A percentile compares a stretch with the other conserved stretches of the same genome.
Conservation (phyloP, 23 tunicate genomes). For the Botrylloides violaceus region DNA sequence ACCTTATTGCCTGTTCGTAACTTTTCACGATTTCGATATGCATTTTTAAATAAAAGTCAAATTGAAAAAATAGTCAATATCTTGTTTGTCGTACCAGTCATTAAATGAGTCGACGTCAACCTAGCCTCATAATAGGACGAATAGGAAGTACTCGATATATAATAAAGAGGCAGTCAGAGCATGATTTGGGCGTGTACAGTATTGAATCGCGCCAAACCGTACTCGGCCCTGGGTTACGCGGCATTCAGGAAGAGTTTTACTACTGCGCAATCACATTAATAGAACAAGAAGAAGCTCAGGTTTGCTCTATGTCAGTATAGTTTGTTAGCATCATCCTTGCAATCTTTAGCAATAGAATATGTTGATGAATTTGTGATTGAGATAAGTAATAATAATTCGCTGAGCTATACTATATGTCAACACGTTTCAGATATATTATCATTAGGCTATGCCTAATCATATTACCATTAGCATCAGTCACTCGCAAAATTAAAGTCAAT, state of each 20-base stretch:
- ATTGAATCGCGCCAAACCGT: not conserved
- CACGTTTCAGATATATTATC: not conserved
- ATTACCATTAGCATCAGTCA: not conserved
- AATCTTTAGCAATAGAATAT: too few species aligned
- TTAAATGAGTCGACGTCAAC: slow-evolving; percentile 28
- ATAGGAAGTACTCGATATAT: slow-evolving; percentile 15
- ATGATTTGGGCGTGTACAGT: slow-evolving; percentile 14
- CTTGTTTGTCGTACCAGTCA: slow-evolving; percentile 25
- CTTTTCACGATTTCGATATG: too few species aligned
- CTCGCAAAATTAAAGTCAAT: not conserved
- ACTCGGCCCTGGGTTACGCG: not conserved
- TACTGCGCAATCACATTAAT: slow-evolving; percentile 21
- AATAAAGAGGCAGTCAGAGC: slow-evolving; percentile 27
- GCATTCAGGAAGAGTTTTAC: slow-evolving; percentile 11
- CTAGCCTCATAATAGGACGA: slow-evolving; percentile 17
- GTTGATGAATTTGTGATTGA: too few species aligned
- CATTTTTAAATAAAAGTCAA: too few species aligned
- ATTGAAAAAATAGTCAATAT: not conserved
- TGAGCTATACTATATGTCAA: too few species aligned
- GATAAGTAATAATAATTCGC: too few species aligned
- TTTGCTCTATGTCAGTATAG: too few species aligned
- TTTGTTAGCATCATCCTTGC: too few species aligned
- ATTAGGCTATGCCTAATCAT: not conserved
- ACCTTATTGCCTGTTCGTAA: too few species aligned
- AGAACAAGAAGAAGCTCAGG: too few species aligned